These are phyloP conservation scores for Pica pica DNA, from an alignment of 2,113 vertebrate genomes.

Conservation along the genomic window DNA sequence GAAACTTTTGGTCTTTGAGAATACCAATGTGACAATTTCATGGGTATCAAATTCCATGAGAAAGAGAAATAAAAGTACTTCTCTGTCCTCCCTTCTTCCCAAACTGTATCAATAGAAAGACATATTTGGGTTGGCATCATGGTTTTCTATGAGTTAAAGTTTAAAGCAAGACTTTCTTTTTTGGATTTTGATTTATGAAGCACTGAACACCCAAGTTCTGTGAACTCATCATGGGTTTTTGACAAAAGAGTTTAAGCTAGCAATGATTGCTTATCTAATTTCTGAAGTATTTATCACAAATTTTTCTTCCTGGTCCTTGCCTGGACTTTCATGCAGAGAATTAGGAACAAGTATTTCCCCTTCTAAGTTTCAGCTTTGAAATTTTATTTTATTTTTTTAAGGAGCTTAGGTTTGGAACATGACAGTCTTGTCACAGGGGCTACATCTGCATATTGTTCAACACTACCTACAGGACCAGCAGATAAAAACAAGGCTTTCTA, in stretches of 20 bases:
- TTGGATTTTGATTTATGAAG: background rate
- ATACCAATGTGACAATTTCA: background rate
- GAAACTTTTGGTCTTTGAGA: background rate
- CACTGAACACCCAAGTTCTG: background rate
- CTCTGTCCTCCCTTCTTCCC: background rate
- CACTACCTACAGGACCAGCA: background rate
- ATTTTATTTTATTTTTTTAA: background rate
- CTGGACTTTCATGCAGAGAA: background rate
- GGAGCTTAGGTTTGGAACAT: background rate
- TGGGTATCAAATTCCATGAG: rapidly evolving
- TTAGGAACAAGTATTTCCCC: background rate
- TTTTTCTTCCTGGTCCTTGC: background rate
- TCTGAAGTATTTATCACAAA: background rate
- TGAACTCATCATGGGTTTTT: background rate
- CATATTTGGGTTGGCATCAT: background rate
- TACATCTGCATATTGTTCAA: background rate
- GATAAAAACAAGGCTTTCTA: background rate
- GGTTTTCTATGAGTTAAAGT: background rate
- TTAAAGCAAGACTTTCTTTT: background rate
- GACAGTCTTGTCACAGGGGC: background rate
- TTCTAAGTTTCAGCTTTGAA: background rate
- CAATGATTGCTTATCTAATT: background rate
- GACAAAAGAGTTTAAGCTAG: background rate
- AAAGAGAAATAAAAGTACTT: background rate
- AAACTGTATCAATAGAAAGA: background rate